Percentiles rank a stretch among this genome's conserved stretches.
Conservation (phyloP, 2,888 invertebrate genomes). For the Zaprionus lineosus region DNA sequence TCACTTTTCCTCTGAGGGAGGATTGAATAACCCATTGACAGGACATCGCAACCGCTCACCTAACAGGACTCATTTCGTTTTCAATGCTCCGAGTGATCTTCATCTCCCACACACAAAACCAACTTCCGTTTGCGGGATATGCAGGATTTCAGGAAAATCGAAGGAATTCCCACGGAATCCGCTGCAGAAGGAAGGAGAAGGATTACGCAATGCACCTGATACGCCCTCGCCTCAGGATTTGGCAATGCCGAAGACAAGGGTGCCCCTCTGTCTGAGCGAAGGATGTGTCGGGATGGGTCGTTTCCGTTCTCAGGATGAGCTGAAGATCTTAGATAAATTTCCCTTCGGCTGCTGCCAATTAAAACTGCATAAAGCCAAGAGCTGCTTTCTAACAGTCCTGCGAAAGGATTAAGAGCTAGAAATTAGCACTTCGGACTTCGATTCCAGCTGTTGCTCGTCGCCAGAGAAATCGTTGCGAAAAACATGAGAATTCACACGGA, state of each 20-base stretch:
- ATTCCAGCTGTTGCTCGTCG: conserved; percentile 45
- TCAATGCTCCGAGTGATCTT: background rate
- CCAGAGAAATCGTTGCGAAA: conserved; percentile 27
- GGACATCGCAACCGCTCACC: background rate
- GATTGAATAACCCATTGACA: too few species aligned
- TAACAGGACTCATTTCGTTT: background rate
- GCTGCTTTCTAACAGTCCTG: conserved; percentile 53
- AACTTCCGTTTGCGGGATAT: conserved; percentile 39
- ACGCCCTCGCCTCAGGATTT: conserved; percentile 44
- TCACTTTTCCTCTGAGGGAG: too few species aligned
- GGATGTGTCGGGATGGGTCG: conserved; percentile 34
- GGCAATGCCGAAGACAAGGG: conserved; percentile 30
- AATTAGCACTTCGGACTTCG: conserved; percentile 30
- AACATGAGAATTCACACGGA: conserved; percentile 46
- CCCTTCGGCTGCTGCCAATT: conserved; percentile 49
- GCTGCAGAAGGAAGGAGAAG: conserved; percentile 13
- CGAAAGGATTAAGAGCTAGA: conserved; percentile 61
- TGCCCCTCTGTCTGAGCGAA: conserved; percentile 16
- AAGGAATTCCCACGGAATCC: conserved; percentile 55
- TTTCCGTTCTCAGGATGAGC: conserved; percentile 45
- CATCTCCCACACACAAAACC: conserved; percentile 30
- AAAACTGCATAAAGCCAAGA: conserved; percentile 32
- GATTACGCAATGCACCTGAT: conserved; percentile 74
- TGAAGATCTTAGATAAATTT: conserved; percentile 27
- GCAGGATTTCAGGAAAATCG: background rate